Percentiles rank a stretch among this genome's conserved stretches.
Evolutionary conservation across 2,888 invertebrate species (phyloP).

Genomic region (Chelonus formosanus): DNA sequence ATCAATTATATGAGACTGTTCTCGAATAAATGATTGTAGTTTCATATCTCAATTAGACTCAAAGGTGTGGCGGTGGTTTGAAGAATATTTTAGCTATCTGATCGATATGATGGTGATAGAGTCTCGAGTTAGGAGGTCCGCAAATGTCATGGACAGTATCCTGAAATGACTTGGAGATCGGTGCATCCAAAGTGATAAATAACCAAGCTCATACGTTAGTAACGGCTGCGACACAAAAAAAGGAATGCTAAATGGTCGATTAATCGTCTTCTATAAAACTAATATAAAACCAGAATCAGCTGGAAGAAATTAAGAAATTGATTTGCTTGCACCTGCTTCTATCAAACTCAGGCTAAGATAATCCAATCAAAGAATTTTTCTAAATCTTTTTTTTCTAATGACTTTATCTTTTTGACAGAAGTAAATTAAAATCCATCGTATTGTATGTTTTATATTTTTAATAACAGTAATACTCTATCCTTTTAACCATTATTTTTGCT

Average conservation of each 20-base stretch:
- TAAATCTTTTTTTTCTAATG: no score
- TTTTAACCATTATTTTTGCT: no score
- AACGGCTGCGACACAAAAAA: not conserved
- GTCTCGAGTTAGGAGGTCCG: not conserved
- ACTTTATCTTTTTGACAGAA: no score
- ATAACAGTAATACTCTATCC: no score
- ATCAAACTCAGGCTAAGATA: not conserved
- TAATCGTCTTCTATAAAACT: conserved; percentile 5
- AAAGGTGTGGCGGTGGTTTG: no score
- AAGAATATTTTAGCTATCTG: no score
- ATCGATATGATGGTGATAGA: not conserved
- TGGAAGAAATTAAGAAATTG: not conserved
- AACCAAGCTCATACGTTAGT: not conserved
- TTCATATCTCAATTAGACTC: no score
- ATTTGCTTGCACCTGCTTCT: not conserved
- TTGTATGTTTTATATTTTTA: no score
- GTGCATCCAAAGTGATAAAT: not conserved
- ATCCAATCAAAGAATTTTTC: no score
- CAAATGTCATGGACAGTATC: not conserved
- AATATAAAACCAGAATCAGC: not conserved
- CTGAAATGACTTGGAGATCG: not conserved
- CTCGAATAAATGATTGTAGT: no score
- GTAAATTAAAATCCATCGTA: no score
- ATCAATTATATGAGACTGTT: no score
- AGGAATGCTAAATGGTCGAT: not conserved